Percentiles rank a stretch among this genome's conserved stretches.
Evolutionary conservation across 2,888 invertebrate genomes (phyloP).

Genomic region (Dicyrtoma fusca): DNA sequence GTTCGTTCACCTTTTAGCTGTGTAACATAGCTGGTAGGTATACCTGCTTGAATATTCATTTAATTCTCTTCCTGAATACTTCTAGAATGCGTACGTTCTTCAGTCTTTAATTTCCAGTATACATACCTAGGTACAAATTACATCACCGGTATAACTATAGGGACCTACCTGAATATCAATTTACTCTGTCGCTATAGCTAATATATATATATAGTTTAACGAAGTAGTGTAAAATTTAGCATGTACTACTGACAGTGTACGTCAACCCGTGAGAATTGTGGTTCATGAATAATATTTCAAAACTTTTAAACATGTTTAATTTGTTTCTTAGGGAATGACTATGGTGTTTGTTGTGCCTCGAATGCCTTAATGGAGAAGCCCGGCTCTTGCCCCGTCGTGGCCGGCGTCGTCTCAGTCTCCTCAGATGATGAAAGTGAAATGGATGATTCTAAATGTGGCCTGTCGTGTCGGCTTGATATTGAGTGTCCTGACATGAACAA

Average conservation of each 20-base stretch:
- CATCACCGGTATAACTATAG: too few species aligned
- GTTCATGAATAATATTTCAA: background rate
- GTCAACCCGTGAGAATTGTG: too few species aligned
- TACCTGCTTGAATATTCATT: background rate
- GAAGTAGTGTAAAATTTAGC: too few species aligned
- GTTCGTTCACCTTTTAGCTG: too few species aligned
- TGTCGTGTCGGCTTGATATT: slow-evolving; percentile 73
- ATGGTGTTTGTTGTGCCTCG: slow-evolving; percentile 84
- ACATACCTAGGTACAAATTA: too few species aligned
- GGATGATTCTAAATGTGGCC: slow-evolving; percentile 51
- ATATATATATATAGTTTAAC: too few species aligned
- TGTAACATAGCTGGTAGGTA: too few species aligned
- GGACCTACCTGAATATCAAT: too few species aligned
- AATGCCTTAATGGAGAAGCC: slow-evolving; percentile 75
- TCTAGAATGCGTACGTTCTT: background rate
- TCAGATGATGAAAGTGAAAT: slow-evolving; percentile 20
- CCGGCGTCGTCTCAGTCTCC: slow-evolving; percentile 57
- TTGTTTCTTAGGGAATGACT: slow-evolving; percentile 70
- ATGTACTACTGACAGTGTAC: too few species aligned
- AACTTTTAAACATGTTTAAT: background rate
- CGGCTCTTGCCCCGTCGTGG: slow-evolving; percentile 70
- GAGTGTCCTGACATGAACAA: slow-evolving; percentile 82
- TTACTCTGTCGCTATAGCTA: too few species aligned
- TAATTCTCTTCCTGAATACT: background rate
- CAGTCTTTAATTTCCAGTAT: background rate